Evolutionary conservation across 2,888 invertebrate genomes (phyloP).

Genomic region (Biston betularia): DNA sequence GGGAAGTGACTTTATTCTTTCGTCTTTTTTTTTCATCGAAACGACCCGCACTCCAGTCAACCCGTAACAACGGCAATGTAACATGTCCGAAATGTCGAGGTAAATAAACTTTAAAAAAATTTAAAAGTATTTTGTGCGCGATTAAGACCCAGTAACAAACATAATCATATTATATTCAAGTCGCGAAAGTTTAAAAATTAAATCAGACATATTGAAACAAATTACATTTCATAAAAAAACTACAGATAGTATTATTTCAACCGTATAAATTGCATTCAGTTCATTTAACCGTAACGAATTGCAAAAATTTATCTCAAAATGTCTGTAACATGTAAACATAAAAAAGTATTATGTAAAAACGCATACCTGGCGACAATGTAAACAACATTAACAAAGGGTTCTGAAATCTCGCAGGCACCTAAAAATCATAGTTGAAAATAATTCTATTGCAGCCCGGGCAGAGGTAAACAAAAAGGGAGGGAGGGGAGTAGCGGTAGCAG

Average conservation of each 20-base stretch:
- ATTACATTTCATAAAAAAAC: neutral
- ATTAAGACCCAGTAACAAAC: too few relatives aligned
- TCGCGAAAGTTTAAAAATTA: too few relatives aligned
- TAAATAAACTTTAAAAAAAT: too few relatives aligned
- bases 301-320: constrained; percentile 55
- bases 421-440: constrained; percentile 81
- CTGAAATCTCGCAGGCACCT: constrained; percentile 84
- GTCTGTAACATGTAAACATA: constrained; percentile 58
- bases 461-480: constrained; percentile 78
- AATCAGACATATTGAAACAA: constrained; percentile 53
- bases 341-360: constrained; percentile 77
- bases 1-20: too few relatives aligned
- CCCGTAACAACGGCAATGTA: too few relatives aligned
- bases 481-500: constrained; percentile 81
- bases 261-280: neutral
- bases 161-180: too few relatives aligned
- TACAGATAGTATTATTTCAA: neutral
- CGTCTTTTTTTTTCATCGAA: too few relatives aligned
- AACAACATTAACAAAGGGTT: constrained; percentile 85
- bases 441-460: constrained; percentile 84
- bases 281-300: too few relatives aligned
- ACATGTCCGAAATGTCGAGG: too few relatives aligned
- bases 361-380: constrained; percentile 87
- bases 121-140: too few relatives aligned
- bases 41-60: too few relatives aligned